Base-by-base conservation (phyloP, 2,888 invertebrate species). In the Parnassius smintheus region DNA sequence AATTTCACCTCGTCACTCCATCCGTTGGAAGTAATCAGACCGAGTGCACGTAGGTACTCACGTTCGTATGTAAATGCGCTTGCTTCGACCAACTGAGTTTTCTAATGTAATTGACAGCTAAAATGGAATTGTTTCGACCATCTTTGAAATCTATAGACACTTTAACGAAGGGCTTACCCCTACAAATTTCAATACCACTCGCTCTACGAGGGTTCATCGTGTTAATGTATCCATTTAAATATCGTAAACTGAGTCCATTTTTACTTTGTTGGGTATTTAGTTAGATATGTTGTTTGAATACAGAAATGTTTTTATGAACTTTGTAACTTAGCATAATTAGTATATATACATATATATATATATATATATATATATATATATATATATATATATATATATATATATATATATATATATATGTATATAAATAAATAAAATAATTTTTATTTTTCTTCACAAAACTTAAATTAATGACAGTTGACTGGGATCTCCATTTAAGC, bases 41-140 rank as follows among this genome's bases (percentile, higher is more conserved):
- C 76, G 76, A 87, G 86, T 87, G 86, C 85, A 85, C 72, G 69
- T 67, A 68, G 66, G 66, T 13, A 45, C 46, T 11, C n/a, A 60
- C 65, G 65, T 62, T 62, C 66, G 66, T 82, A 86, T 85, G 86
- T 83, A 86, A 84, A 86, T 85, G 72, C 66, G 67, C 56, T 48
- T 48, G 48, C 48, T 59, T 60, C 64, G 56, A 55, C 67, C 73
- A 75, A 82, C 77, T 79, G 75, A 82, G 79, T 83, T 84, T 85
- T 85, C 85, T 85, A 86, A 87, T 82, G 87, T 83, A 86, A 87
- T 87, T 85, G 86, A 84, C 82, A 75, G 77, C 73, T 71, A 77
- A 78, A 82, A 81, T 78, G 77, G 77, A 74, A 79, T 78, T 75
- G 75, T 75, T 73, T 71, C 70, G 65, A 68, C 65, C 62, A 51